Percentiles rank a stretch among this genome's conserved stretches.
Evolutionary conservation across 1,140 invertebrate genomes (phyloP).

Genomic region (Brachionus angularis): DNA sequence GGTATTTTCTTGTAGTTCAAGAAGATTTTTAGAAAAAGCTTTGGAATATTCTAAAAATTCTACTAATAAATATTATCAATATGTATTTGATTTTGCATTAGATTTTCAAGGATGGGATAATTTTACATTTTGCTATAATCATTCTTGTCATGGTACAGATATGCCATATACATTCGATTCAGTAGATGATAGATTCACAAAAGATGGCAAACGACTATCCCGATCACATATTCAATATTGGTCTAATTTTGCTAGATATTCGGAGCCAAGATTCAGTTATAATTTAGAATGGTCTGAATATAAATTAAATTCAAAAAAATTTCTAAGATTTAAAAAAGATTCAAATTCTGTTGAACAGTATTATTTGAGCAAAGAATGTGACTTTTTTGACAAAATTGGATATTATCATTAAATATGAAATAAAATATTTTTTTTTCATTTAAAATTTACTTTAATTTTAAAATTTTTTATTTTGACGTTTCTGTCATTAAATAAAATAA

Average conservation of each 20-base stretch:
- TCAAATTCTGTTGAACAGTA: background rate
- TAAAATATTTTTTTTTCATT: background rate
- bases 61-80: slow-evolving; percentile 2
- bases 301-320: background rate
- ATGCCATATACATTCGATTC: slow-evolving; percentile 40
- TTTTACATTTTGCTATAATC: slow-evolving; percentile 38
- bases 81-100: slow-evolving; percentile 35
- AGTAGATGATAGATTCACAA: background rate
- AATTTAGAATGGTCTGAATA: slow-evolving; percentile 2
- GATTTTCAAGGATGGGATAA: slow-evolving; percentile 43
- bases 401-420: slow-evolving; percentile 23
- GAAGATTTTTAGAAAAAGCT: slow-evolving; percentile 36
- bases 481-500: too few relatives aligned
- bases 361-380: slow-evolving; percentile 37
- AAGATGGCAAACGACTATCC: slow-evolving; percentile 47
- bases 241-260: slow-evolving; percentile 51
- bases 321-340: slow-evolving; percentile 4
- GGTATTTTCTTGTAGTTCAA: slow-evolving; percentile 38
- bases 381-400: slow-evolving; percentile 41
- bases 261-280: background rate
- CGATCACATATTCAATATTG: slow-evolving; percentile 48
- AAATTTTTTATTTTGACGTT: too few relatives aligned
- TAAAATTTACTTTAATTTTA: too few relatives aligned
- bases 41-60: background rate
- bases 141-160: slow-evolving; percentile 41